These are phyloP conservation scores for Sebastes taczanowskii DNA, from an alignment of 2,797 vertebrate species.

Conservation along the genomic window DNA sequence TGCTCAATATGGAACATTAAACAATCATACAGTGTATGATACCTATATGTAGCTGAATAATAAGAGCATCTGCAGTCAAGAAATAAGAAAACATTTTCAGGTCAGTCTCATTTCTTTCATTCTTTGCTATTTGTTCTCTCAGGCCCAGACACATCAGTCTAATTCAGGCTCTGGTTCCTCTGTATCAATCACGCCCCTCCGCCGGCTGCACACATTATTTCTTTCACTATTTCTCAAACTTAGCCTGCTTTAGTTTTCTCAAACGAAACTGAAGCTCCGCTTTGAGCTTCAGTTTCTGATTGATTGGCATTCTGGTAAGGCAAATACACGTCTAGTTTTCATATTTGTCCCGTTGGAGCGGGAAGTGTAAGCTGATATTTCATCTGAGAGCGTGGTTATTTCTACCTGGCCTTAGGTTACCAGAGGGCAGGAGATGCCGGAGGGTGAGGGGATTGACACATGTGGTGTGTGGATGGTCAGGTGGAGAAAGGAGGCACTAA, in stretches of 20 bases:
- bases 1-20: too few species aligned
- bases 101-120: background rate
- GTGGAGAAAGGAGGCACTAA: constrained; percentile 60
- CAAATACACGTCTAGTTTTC: constrained; percentile 45
- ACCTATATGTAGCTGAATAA: background rate
- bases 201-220: constrained; percentile 41
- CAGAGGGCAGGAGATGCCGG: constrained; percentile 40
- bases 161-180: constrained; percentile 48
- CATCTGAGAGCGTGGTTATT: constrained; percentile 27
- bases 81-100: background rate
- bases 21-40: background rate
- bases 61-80: background rate
- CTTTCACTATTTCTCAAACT: constrained; percentile 46
- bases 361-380: constrained; percentile 55
- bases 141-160: constrained; percentile 23
- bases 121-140: background rate
- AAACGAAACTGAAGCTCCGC: constrained; percentile 10
- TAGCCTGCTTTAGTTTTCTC: constrained; percentile 29
- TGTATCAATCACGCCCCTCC: constrained; percentile 64
- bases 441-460: constrained; percentile 56
- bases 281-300: constrained; percentile 68
- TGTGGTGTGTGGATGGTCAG: constrained; percentile 54
- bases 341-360: constrained; percentile 33
- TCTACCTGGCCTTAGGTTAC: constrained; percentile 44
- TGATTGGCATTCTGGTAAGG: constrained; percentile 50